Evolutionary conservation across 2,113 vertebrate species (phyloP).

Genomic region (Raja brachyura): DNA sequence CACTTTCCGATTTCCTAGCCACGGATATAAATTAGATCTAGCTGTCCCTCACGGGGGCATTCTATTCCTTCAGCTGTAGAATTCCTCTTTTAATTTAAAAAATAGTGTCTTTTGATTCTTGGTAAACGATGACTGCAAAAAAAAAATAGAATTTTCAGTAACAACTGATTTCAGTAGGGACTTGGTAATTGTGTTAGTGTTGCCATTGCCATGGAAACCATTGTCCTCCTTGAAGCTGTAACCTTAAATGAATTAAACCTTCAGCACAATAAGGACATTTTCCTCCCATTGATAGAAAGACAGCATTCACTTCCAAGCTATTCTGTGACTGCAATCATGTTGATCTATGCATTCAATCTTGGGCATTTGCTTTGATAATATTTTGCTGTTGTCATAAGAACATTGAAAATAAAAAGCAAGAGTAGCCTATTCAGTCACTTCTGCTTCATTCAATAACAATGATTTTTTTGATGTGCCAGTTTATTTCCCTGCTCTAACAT

Average conservation of each 20-base stretch:
- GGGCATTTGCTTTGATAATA: not conserved
- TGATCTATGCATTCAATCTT: not conserved
- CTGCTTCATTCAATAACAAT: too few relatives aligned
- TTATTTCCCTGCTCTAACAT: too few relatives aligned
- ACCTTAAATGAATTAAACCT: not conserved
- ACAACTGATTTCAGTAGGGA: slow-evolving; percentile 3
- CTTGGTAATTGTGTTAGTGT: slow-evolving; percentile 6
- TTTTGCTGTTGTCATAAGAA: not conserved
- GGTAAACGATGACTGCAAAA: not conserved
- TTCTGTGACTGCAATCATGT: not conserved
- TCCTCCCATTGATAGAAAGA: not conserved
- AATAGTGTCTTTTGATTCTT: not conserved
- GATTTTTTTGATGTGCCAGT: too few relatives aligned
- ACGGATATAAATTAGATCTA: not conserved
- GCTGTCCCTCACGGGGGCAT: not conserved
- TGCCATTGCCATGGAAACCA: slow-evolving; percentile 10
- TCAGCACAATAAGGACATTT: not conserved
- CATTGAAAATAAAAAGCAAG: too few relatives aligned
- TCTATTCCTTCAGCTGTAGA: not conserved
- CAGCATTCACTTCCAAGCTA: not conserved
- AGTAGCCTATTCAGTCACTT: too few relatives aligned
- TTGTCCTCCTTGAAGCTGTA: slow-evolving; percentile 11
- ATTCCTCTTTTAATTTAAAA: not conserved
- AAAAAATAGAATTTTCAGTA: not conserved
- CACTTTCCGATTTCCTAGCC: not conserved